These are phyloP conservation scores for Pogonomyrmex californicus DNA, from an alignment of 1,140 invertebrate species.

Conservation along the genomic window DNA sequence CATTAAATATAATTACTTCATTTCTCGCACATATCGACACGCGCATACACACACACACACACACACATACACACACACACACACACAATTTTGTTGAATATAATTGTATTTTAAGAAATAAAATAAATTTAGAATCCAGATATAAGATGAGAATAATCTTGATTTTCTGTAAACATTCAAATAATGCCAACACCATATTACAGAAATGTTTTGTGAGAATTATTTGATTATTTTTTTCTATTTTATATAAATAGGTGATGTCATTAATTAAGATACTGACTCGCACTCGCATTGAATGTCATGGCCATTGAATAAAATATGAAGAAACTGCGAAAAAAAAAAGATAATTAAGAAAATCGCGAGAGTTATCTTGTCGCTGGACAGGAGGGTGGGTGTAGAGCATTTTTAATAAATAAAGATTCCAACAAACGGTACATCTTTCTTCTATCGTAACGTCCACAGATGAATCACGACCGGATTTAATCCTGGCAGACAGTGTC, in stretches of 20 bases:
- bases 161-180: not conserved
- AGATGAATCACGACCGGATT: constrained; percentile 65
- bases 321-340: not conserved
- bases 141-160: not conserved
- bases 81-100: not conserved
- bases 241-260: not conserved
- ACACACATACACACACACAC: too few relatives aligned
- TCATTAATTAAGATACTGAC: not conserved
- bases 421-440: not conserved
- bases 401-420: constrained; percentile 58
- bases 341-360: not conserved
- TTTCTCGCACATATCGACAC: not conserved
- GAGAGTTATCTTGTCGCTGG: not conserved
- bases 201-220: constrained; percentile 3
- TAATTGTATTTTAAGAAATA: not conserved
- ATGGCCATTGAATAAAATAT: not conserved
- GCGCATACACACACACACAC: too few relatives aligned
- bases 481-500: constrained; percentile 75
- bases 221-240: not conserved
- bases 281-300: not conserved
- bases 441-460: constrained; percentile 25
- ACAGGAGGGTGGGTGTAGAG: not conserved
- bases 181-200: not conserved
- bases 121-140: not conserved
- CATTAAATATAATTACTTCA: not conserved